These are phyloP conservation scores for Baronia brevicornis DNA, from an alignment of 2,888 invertebrate genomes.

Conservation along the genomic window DNA sequence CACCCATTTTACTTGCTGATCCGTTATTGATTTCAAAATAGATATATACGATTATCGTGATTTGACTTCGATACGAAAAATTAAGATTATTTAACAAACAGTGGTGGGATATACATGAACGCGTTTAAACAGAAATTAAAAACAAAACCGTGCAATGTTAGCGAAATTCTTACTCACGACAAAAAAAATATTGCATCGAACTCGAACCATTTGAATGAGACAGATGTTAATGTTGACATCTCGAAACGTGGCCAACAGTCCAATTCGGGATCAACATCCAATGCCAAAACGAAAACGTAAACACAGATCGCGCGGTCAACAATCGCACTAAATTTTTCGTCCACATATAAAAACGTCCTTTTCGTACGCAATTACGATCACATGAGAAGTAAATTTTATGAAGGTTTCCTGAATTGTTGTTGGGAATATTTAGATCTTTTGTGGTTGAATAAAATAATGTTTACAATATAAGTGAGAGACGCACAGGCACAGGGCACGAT, in stretches of 20 bases:
- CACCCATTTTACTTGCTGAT: constrained; percentile 47
- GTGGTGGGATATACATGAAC: constrained; percentile 3
- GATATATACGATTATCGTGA: constrained; percentile 21
- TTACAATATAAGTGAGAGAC: constrained; percentile 41
- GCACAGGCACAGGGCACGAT: constrained; percentile 72
- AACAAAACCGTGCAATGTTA: too few relatives aligned
- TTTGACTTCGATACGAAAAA: neutral
- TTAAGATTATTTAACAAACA: neutral
- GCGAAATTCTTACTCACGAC: constrained; percentile 11
- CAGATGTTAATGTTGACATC: constrained; percentile 43
- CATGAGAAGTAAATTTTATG: too few relatives aligned
- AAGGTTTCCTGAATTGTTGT: too few relatives aligned
- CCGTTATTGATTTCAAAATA: constrained; percentile 41
- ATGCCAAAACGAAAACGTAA: constrained; percentile 66
- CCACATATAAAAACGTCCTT: too few relatives aligned
- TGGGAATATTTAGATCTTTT: too few relatives aligned
- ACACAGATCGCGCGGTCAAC: constrained; percentile 53
- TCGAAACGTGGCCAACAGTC: constrained; percentile 47
- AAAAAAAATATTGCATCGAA: constrained; percentile 5
- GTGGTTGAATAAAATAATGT: constrained; percentile 22
- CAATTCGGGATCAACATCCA: constrained; percentile 59
- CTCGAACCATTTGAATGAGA: constrained; percentile 17
- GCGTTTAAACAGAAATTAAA: constrained; percentile 5
- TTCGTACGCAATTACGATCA: constrained; percentile 6
- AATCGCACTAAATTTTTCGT: constrained; percentile 38